Evolutionary conservation across 2,113 vertebrate genomes (phyloP).

Genomic region (Atrichornis clamosus): DNA sequence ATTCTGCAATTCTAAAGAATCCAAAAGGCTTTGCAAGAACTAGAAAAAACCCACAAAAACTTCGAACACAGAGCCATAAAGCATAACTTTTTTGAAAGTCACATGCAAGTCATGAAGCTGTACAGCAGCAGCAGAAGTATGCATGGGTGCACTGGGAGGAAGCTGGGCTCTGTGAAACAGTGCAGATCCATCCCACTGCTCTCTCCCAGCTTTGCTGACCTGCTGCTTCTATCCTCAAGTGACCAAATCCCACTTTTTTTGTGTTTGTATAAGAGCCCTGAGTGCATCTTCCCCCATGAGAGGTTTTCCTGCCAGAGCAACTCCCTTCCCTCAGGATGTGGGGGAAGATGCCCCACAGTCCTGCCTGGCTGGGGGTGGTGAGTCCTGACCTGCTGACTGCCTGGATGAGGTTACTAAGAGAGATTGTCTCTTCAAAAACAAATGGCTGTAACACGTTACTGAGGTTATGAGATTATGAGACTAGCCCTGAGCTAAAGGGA

Average conservation of each 20-base stretch:
- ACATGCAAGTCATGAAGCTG: fast-evolving
- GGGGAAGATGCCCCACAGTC: neutral
- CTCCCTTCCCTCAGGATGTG: fast-evolving
- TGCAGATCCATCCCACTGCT: neutral
- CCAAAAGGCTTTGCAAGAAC: neutral
- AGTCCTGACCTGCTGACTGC: neutral
- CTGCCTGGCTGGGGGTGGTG: neutral
- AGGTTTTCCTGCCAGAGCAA: neutral
- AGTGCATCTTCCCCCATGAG: neutral
- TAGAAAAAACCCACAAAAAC: fast-evolving
- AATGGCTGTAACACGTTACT: neutral
- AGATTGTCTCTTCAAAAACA: neutral
- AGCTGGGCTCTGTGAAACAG: neutral
- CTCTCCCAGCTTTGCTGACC: neutral
- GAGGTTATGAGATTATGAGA: neutral
- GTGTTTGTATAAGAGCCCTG: neutral
- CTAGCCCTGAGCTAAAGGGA: neutral
- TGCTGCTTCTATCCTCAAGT: neutral
- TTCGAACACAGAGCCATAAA: neutral
- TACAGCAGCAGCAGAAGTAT: neutral
- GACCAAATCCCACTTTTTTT: neutral
- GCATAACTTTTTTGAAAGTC: neutral
- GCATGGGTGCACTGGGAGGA: fast-evolving
- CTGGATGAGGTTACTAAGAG: neutral
- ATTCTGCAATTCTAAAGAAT: neutral